Base-by-base conservation (phyloP, 2,888 invertebrate genomes). In the Rotaria sp. region DNA sequence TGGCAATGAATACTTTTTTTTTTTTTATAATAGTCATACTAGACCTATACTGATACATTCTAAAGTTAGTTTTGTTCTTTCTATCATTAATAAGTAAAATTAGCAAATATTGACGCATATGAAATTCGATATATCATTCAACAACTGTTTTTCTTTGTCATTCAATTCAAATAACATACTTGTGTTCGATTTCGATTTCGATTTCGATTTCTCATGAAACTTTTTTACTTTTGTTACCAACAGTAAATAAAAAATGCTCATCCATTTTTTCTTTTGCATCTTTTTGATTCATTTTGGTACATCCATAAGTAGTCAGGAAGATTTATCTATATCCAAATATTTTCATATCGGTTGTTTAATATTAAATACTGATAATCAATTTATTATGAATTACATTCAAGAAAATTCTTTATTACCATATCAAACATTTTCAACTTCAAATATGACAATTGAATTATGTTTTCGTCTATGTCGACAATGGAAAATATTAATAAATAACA, bases 381-480 rank as follows among this genome's bases (percentile, higher is more conserved):
- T 15, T 80, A 26, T 80, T n/a, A 8, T 45, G 0, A 80, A 80
- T 45, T 45, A 38, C 5, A n/a, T 45, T 45, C 80, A 80, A 45
- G 35, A 38, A 45, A 10, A 41, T 80, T 80, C 45, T 4, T 10
- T 45, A 45, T 26, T 45, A 41, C 24, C 80, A 13, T 80, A 80
- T 80, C 80, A 80, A 80, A 80, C 45, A 80, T 80, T 80, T 45
- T 45, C 45, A 11, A 80, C 45, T 45, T 41, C 45, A 13, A 41
- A 26, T 45, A 80, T 80, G 45, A n/a, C 80, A 5, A 80, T 45
- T n/a, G 45, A 45, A 26, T 45, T 80, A n/a, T 80, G 80, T 45
- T 80, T 80, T 26, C 80, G 80, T 26, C n/a, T 80, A n/a, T 80
- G 80, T 45, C 41, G 80, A 80, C 80, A 24, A 45, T 41, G 45